phyloP scores from a whole-genome alignment of 2,113 vertebrate genomes.

The Nothoprocta perdicaria region DNA sequence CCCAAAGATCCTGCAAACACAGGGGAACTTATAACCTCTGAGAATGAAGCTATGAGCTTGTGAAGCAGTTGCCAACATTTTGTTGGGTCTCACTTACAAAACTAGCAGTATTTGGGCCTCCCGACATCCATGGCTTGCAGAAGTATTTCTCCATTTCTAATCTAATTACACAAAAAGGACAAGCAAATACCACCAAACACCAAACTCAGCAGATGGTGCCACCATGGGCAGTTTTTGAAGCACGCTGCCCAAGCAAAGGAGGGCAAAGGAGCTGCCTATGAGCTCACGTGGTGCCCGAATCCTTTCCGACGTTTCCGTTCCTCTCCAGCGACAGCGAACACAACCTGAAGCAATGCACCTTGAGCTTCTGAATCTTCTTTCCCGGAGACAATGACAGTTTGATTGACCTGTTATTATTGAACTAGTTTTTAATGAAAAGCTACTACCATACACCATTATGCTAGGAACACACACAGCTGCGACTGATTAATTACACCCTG shows the following conservation, averaged over 20 bases:
- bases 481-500: conserved; percentile 75
- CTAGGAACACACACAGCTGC: conserved; percentile 27
- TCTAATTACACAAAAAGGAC: neutral
- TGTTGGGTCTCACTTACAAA: neutral
- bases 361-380: neutral
- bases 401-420: conserved; percentile 62
- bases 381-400: conserved; percentile 23
- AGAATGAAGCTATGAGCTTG: neutral
- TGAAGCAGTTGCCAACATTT: rapidly evolving
- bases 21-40: neutral
- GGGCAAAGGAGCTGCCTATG: neutral
- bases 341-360: neutral
- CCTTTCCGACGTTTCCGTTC: neutral
- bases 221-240: neutral
- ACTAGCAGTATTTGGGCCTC: neutral
- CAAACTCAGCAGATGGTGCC: neutral
- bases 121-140: rapidly evolving
- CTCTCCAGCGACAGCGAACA: neutral
- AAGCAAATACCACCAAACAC: neutral
- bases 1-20: neutral
- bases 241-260: neutral
- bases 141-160: neutral
- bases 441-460: conserved; percentile 1
- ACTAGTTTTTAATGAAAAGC: conserved; percentile 67
- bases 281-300: neutral